phyloP scores from a whole-genome alignment of 1,140 invertebrate species.

The Acromyrmex echinatior region DNA sequence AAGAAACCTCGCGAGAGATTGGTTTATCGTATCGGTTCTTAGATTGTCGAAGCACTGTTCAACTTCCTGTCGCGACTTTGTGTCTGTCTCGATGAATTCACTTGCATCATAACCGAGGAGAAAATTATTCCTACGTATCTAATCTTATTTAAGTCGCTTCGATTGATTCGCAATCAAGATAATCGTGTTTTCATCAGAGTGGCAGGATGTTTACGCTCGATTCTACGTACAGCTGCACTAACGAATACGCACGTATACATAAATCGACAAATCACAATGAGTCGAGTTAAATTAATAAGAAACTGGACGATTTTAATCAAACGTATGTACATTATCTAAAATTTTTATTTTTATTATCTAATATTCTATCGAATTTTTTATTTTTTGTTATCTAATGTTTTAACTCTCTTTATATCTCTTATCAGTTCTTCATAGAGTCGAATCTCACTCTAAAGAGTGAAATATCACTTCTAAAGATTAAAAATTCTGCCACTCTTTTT shows the following conservation, averaged over 20 bases:
- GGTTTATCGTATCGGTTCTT: constrained; percentile 1
- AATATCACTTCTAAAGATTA: too few species aligned
- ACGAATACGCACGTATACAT: background rate
- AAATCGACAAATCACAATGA: background rate
- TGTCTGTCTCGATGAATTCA: background rate
- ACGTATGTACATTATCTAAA: background rate
- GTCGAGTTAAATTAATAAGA: background rate
- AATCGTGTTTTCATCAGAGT: constrained; percentile 34
- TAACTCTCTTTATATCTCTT: too few species aligned
- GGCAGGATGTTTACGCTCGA: constrained; percentile 26
- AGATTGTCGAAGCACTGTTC: background rate
- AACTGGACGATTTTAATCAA: background rate
- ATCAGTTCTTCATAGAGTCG: too few species aligned
- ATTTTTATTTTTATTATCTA: too few species aligned
- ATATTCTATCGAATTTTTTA: too few species aligned
- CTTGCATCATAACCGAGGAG: constrained; percentile 3
- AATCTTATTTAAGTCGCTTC: constrained; percentile 29
- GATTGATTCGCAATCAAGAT: constrained; percentile 32
- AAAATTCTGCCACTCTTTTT: too few species aligned
- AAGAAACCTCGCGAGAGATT: background rate
- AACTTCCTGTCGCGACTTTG: background rate
- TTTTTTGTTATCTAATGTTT: too few species aligned
- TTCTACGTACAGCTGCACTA: constrained; percentile 7
- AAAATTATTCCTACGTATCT: constrained; percentile 23
- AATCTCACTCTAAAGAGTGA: too few species aligned